Conservation (phyloP, 2,113 vertebrate genomes). For the Caranx ignobilis region DNA sequence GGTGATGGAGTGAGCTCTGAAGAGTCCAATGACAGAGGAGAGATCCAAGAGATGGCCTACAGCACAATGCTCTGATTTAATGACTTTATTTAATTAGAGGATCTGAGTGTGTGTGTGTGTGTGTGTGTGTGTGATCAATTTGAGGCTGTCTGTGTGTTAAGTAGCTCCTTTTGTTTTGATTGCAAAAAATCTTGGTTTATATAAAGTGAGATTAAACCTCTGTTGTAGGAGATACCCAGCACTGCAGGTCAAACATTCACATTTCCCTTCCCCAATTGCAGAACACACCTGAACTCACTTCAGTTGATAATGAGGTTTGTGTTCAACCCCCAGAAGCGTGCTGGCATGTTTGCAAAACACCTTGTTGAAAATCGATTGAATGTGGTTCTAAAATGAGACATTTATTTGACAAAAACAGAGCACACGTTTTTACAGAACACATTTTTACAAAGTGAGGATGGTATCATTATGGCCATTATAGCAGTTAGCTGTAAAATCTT, state of each 20-base stretch:
- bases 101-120: neutral
- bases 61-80: slow-evolving; percentile 48
- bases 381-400: slow-evolving; percentile 9
- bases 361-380: neutral
- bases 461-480: neutral
- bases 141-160: slow-evolving; percentile 26
- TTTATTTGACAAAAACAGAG: slow-evolving; percentile 4
- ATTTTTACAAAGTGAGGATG: neutral
- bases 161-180: slow-evolving; percentile 35
- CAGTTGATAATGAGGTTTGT: slow-evolving; percentile 20
- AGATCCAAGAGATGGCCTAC: slow-evolving; percentile 24
- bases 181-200: slow-evolving; percentile 34
- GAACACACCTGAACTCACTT: slow-evolving; percentile 30
- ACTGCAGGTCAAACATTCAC: slow-evolving; percentile 38
- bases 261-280: slow-evolving; percentile 15
- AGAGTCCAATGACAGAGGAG: slow-evolving; percentile 34
- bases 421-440: neutral
- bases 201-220: slow-evolving; percentile 52
- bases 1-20: slow-evolving; percentile 42
- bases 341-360: slow-evolving; percentile 16
- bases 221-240: slow-evolving; percentile 15
- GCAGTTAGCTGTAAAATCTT: too few species aligned
- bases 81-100: slow-evolving; percentile 61
- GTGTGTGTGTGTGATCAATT: slow-evolving; percentile 38
- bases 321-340: neutral